Percentiles rank a stretch among this genome's conserved stretches.
Evolutionary conservation across 1,140 invertebrate species (phyloP).

Genomic region (Copidosoma floridanum): DNA sequence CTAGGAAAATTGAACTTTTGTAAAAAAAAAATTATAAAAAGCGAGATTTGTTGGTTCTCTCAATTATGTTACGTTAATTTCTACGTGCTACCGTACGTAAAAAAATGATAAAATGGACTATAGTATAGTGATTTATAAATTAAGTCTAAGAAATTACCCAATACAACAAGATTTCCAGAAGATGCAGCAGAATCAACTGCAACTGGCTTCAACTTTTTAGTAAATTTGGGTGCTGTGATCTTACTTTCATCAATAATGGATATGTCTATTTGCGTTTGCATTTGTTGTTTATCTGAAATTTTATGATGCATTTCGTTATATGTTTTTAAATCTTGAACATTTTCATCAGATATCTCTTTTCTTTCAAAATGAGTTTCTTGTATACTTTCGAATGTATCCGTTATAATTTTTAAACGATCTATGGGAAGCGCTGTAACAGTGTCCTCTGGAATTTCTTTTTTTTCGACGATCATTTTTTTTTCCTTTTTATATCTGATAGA

Average conservation of each 20-base stretch:
- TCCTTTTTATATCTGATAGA: constrained; percentile 24
- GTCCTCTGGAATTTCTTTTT: constrained; percentile 35
- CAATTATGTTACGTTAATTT: no score
- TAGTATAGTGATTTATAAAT: no score
- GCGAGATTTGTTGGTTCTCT: no score
- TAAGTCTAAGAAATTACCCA: constrained; percentile 57
- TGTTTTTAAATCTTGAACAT: no score
- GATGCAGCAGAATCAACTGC: constrained; percentile 69
- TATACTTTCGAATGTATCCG: not conserved
- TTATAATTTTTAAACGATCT: constrained; percentile 5
- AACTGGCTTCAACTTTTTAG: constrained; percentile 68
- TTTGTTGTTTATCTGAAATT: constrained; percentile 46
- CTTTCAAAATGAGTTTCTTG: constrained; percentile 43
- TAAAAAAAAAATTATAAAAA: no score
- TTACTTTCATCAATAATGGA: constrained; percentile 52
- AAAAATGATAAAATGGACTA: no score
- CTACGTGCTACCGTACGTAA: no score
- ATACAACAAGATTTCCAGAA: constrained; percentile 70
- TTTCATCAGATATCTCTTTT: constrained; percentile 12
- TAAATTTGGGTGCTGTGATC: constrained; percentile 67
- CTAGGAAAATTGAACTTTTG: no score
- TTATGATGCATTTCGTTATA: no score
- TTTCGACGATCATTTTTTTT: constrained; percentile 9
- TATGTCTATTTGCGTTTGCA: constrained; percentile 59
- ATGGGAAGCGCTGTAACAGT: no score